Evolutionary conservation across 35 echinoderm and acorn worm genomes (phyloP), one percentile per base, ranked within the genome.

Genomic region (Apostichopus japonicus): DNA sequence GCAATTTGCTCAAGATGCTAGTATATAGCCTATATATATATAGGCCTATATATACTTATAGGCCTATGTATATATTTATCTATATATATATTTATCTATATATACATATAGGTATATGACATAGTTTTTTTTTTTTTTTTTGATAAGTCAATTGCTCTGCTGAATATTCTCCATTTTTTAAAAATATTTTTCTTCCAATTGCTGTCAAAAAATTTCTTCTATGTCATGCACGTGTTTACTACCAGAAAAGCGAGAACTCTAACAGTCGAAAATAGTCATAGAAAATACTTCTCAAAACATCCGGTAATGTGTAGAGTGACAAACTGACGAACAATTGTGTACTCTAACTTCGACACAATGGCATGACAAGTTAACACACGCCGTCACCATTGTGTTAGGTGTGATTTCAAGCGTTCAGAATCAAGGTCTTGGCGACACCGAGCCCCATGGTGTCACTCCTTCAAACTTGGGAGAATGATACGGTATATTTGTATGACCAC

Each of bases 251-350:
- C 81, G 81, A 54, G 54, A 21, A 57, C 57, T 84, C 81, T 84
- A 51, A 84, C 54, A 57, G 53, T 84, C 19, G 81, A 84, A 84
- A 84, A 84, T 84, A 84, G 56, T 84, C 81, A 7, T 75, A 24
- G 17, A 53, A 84, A 57, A 84, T 84, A 84, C 56, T 84, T 84
- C 81, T 84, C 54, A 84, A 57, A 84, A 84, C 81, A 84, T 84
- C 81, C 81, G 81, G 81, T 84, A 84, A 55, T 21, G 55, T 84
- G 54, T 55, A 55, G 11, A 84, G 81, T 84, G 81, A 58, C 81
- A 57, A 84, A 84, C 56, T 84, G 81, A 84, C 81, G 53, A 54
- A 57, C 54, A 51, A 84, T 84, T 84, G 81, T 84, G 81, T 84
- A 84, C 54, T 21, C 81, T 84, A 57, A 57, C 81, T 84, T 57